Conservation (phyloP, 2,113 vertebrate genomes). For the Gyps fulvus region DNA sequence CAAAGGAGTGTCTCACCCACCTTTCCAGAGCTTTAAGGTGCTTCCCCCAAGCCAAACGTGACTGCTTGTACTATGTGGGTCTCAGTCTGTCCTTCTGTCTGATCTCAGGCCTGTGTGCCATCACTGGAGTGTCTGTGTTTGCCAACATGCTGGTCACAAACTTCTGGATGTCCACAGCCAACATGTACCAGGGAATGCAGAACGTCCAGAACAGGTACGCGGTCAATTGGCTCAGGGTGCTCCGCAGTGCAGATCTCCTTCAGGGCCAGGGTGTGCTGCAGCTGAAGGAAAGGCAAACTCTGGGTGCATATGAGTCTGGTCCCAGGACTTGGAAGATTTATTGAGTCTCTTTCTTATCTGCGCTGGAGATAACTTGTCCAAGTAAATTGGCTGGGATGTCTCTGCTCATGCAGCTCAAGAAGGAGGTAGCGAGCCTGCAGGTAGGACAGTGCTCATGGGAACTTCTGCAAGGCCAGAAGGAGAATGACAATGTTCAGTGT, state of each 20-base stretch:
- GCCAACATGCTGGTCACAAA: constrained; percentile 91
- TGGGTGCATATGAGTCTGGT: background rate
- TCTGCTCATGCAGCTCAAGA: background rate
- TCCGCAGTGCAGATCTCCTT: background rate
- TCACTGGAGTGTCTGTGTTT: constrained; percentile 88
- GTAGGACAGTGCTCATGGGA: background rate
- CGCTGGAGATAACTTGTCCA: background rate
- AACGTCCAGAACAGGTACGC: constrained; percentile 76
- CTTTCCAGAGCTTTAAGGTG: background rate
- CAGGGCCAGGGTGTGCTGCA: background rate
- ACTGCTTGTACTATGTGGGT: background rate
- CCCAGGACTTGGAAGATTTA: background rate
- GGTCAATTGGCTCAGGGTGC: background rate
- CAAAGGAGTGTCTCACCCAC: background rate
- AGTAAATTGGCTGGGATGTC: background rate
- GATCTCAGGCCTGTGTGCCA: constrained; percentile 81
- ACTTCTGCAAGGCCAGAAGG: background rate
- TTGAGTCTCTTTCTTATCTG: background rate
- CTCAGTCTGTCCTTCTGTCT: background rate
- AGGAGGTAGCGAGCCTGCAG: too few relatives aligned
- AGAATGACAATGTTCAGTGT: fast-evolving
- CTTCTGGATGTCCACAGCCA: constrained; percentile 82
- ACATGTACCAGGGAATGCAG: constrained; percentile 71
- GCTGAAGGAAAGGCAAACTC: background rate
- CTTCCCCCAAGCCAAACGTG: background rate